Percentiles rank a stretch among this genome's conserved stretches.
Conservation (phyloP, 1,140 invertebrate species). For the Ptiloglossa arizonensis region DNA sequence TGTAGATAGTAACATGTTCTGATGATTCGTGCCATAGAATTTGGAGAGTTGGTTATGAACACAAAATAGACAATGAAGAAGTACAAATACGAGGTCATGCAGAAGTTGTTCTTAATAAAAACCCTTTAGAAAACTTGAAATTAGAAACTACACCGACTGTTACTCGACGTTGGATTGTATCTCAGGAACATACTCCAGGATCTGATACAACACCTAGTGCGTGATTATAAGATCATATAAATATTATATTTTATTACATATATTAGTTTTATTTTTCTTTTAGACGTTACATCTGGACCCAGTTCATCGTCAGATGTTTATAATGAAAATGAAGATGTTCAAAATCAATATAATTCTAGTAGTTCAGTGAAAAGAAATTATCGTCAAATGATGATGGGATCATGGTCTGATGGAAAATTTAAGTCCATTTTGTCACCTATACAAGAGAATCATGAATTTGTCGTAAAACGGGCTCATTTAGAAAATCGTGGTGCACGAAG, state of each 20-base stretch:
- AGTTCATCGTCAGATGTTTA: constrained; percentile 19
- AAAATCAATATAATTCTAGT: background rate
- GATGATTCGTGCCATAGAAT: constrained; percentile 90
- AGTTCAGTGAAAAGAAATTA: constrained; percentile 71
- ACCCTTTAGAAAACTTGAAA: constrained; percentile 50
- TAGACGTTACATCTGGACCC: constrained; percentile 49
- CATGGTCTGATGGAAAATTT: constrained; percentile 65
- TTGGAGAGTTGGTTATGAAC: constrained; percentile 86
- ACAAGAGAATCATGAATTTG: constrained; percentile 71
- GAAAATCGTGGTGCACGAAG: constrained; percentile 76
- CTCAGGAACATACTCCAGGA: constrained; percentile 64
- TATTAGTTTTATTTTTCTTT: background rate
- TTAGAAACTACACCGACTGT: constrained; percentile 73
- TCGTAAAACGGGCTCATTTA: constrained; percentile 74
- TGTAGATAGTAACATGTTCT: constrained; percentile 89
- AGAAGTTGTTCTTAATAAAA: constrained; percentile 75
- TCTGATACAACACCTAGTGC: constrained; percentile 66
- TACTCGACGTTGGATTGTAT: constrained; percentile 34
- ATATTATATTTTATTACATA: background rate
- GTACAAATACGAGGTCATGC: constrained; percentile 82
- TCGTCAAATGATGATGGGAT: constrained; percentile 68
- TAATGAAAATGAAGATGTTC: constrained; percentile 9
- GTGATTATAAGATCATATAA: constrained; percentile 10
- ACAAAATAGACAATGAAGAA: constrained; percentile 80
- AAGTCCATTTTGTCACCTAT: constrained; percentile 77